Percentiles rank a stretch among this genome's conserved stretches.
phyloP scores from a whole-genome alignment of 1,140 invertebrate genomes.

The Eriosoma lanigerum region DNA sequence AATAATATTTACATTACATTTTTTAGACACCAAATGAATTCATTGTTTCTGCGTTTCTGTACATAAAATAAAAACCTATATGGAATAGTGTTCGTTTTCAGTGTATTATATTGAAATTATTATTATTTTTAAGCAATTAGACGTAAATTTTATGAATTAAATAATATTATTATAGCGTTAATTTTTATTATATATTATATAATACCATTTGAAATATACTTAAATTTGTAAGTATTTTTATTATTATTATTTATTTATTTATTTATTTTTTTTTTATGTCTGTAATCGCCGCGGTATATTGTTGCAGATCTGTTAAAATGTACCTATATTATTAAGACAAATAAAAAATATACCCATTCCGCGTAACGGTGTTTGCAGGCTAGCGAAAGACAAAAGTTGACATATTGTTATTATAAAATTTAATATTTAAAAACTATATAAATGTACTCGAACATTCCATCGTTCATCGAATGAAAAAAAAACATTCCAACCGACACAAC shows the following conservation, averaged over 20 bases:
- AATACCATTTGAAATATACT: slow-evolving; percentile 27
- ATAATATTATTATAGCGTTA: background rate
- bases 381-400: slow-evolving; percentile 42
- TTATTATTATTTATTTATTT: background rate
- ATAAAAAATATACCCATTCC: background rate
- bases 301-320: slow-evolving; percentile 38
- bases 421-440: background rate
- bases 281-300: background rate
- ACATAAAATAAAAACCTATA: slow-evolving; percentile 22
- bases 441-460: slow-evolving; percentile 8
- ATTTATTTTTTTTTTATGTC: slow-evolving; percentile 13
- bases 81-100: slow-evolving; percentile 14
- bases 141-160: slow-evolving; percentile 22
- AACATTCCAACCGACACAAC: background rate
- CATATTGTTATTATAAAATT: background rate
- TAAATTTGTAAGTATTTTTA: slow-evolving; percentile 35
- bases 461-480: background rate
- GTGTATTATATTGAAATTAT: slow-evolving; percentile 25
- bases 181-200: background rate
- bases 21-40: no score
- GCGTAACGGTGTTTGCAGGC: background rate
- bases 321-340: background rate
- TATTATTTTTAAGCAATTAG: slow-evolving; percentile 29
- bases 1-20: no score
- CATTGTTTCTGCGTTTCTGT: slow-evolving; percentile 1